Evolutionary conservation across 2,888 invertebrate species (phyloP), one percentile per base, ranked within the genome.

Genomic region (Ditula angustiorana): DNA sequence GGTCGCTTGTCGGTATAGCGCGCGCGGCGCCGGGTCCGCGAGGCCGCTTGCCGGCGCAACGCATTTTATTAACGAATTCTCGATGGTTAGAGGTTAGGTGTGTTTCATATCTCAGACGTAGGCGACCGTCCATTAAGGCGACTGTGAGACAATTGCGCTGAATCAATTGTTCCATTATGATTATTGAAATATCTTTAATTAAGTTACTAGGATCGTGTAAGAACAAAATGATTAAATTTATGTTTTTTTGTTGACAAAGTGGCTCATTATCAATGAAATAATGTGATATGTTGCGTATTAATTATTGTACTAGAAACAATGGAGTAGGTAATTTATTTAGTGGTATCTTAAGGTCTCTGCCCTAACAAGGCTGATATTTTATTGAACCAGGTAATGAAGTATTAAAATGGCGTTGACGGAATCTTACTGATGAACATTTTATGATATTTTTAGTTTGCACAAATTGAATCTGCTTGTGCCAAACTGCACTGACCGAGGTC

Each of bases 1-100:
- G 78, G 59, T 62, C 72, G 79, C 77, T 81, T 79, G 74, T 72
- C 67, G 72, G 71, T 72, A 71, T 73, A 71, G 70, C 72, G 72
- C 69, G 69, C 69, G 69, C 67, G 37, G 56, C 28, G 35, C 23
- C 23, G 24, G 44, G 11, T 11, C 44, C 19, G 19, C 3, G 19
- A 11, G 21, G 21, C 37, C 28, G 33, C 46, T 30, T 33, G 35
- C 52, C 46, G 52, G 50, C 58, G 52, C 28, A 28, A 59, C 53
- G 64, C 64, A 64, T 64, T 64, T 64, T 58, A 33, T 62, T 58
- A 35, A 59, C 53, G 44, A 53, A 53, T 44, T 63, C 46, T 53
- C 59, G 28, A 37, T 62, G 62, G 64, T 53, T 47, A 64, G 35
- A 64, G 26, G 37, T 47, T 35, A 35, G 35, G 35, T 23, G 47